These are phyloP conservation scores for Hippocampus abdominalis DNA, from an alignment of 2,113 vertebrate species.

Conservation along the genomic window DNA sequence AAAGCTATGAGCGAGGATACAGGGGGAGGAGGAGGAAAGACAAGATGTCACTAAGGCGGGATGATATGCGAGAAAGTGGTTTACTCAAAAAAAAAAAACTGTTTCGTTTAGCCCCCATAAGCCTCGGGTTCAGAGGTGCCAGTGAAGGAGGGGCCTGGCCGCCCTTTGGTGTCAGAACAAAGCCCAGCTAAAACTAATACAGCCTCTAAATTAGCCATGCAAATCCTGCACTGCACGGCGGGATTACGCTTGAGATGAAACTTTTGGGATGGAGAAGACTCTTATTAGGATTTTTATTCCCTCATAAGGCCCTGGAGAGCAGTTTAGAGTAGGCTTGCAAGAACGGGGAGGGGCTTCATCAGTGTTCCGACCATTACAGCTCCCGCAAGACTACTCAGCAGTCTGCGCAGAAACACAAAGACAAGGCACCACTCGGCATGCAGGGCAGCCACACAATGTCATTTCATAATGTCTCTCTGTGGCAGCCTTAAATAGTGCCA, in stretches of 20 bases:
- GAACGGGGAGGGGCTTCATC: constrained; percentile 47
- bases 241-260: constrained; percentile 69
- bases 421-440: neutral
- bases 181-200: constrained; percentile 43
- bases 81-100: constrained; percentile 56
- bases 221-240: constrained; percentile 54
- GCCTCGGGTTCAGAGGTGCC: constrained; percentile 58
- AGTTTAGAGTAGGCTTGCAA: constrained; percentile 40
- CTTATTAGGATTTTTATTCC: constrained; percentile 40
- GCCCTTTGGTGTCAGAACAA: constrained; percentile 72
- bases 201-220: constrained; percentile 73
- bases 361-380: constrained; percentile 48
- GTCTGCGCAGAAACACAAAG: constrained; percentile 43
- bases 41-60: constrained; percentile 46
- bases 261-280: constrained; percentile 66
- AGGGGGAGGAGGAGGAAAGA: neutral
- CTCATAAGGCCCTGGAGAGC: constrained; percentile 40
- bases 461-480: neutral
- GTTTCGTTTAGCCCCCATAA: constrained; percentile 76
- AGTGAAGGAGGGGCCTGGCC: constrained; percentile 47
- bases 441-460: neutral
- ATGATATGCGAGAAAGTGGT: constrained; percentile 52
- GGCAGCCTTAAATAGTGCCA: neutral
- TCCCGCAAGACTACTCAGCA: constrained; percentile 39
- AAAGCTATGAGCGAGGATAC: neutral